Base-by-base conservation (phyloP, 2,888 invertebrate species). In the Pogonocherus hispidulus region DNA sequence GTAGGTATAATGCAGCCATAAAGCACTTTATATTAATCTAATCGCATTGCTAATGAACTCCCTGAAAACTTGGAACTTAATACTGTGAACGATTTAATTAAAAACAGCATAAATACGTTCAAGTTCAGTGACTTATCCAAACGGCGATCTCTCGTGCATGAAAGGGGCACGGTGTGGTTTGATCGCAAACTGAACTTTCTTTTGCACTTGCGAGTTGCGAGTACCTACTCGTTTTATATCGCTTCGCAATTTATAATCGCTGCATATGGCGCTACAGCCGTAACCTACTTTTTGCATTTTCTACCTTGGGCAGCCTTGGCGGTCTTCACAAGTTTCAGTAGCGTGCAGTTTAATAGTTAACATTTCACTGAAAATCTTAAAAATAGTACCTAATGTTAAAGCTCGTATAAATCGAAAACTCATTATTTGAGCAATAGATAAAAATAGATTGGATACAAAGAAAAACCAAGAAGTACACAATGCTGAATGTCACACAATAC, bases 211-310 rank as follows among this genome's bases (percentile, higher is more conserved):
- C n/a, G 44, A 22, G n/a, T n/a, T n/a, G n/a, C n/a, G n/a, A n/a
- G n/a, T n/a, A n/a, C n/a, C n/a, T 47, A 47, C 32, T 16, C 35
- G 59, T 18, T 59, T 59, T 27, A 59, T 47, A 47, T 22, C 44
- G 18, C 18, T 32, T 27, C 47, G 27, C 22, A 9, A 47, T 47
- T 59, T 47, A 32, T 59, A 46, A 27, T 44, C 14, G 37, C 63
- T 65, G 57, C 66, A 72, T 70, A 72, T 67, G 72, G 72, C 63
- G 63, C 62, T 70, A 68, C 69, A 73, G 69, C 71, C 59, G 60
- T 72, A 75, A 75, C 76, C 76, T 73, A 76, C 73, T 75, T 76
- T 69, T 67, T 69, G 66, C 70, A 71, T 73, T 74, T 75, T 75
- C 67, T 69, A 52, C 63, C 56, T 68, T 41, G 60, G 52, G 32